Evolutionary conservation across 2,797 vertebrate genomes (phyloP).

Genomic region (Geotrypetes seraphini): DNA sequence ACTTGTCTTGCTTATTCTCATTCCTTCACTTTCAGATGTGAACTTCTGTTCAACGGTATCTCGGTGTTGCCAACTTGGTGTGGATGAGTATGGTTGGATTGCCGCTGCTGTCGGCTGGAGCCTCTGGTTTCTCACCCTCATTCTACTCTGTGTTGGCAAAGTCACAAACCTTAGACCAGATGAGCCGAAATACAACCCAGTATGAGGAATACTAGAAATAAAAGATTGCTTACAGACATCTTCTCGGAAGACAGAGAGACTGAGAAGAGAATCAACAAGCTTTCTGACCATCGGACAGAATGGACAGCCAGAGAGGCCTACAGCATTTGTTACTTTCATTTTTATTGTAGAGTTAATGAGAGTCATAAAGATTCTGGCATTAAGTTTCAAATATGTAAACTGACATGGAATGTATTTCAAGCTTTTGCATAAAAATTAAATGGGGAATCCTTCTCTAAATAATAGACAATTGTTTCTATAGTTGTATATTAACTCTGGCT

Average conservation of each 20-base stretch:
- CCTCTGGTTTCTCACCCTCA: conserved; percentile 66
- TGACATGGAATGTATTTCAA: too few relatives aligned
- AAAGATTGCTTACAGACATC: fast-evolving
- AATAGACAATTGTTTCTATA: too few relatives aligned
- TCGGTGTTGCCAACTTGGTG: conserved; percentile 32
- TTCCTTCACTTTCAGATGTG: background rate
- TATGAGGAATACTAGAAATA: conserved; percentile 13
- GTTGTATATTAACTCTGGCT: too few relatives aligned
- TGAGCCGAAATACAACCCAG: conserved; percentile 43
- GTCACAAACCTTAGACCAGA: conserved; percentile 46
- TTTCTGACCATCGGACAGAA: background rate
- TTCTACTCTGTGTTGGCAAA: conserved; percentile 57
- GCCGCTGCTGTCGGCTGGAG: conserved; percentile 60
- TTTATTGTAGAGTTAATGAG: background rate
- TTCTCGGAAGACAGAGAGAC: background rate
- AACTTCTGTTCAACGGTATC: conserved; percentile 36
- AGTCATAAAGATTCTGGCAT: too few relatives aligned
- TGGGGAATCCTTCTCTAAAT: too few relatives aligned
- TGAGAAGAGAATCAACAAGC: background rate
- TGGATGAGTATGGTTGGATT: conserved; percentile 61
- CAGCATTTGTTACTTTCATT: background rate
- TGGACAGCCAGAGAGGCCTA: fast-evolving
- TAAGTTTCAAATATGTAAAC: too few relatives aligned
- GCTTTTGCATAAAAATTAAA: too few relatives aligned
- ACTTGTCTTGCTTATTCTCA: background rate